A percentile compares a stretch with the other conserved stretches of the same genome.
These are phyloP conservation scores for Mantis religiosa DNA, from an alignment of 2,888 invertebrate genomes.

Conservation along the genomic window DNA sequence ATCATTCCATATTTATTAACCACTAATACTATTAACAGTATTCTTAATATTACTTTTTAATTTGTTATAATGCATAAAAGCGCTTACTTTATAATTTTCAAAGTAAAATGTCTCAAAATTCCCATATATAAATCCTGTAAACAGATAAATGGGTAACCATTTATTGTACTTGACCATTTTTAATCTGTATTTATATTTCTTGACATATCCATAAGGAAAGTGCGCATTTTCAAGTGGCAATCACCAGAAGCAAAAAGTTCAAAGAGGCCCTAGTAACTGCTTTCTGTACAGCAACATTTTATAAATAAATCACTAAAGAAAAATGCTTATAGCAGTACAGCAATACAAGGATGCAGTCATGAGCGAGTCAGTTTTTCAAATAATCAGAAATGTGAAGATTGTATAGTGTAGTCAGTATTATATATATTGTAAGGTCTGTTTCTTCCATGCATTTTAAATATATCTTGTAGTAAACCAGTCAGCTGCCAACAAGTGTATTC, in stretches of 20 bases:
- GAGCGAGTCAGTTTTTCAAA: background rate
- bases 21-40: background rate
- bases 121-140: background rate
- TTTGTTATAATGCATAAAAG: background rate
- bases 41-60: background rate
- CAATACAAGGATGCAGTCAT: background rate
- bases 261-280: background rate
- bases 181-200: background rate
- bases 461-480: background rate
- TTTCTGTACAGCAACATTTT: background rate
- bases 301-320: background rate
- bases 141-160: background rate
- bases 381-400: background rate
- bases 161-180: background rate
- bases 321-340: background rate
- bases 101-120: background rate
- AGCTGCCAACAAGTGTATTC: background rate
- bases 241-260: background rate
- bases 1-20: too few relatives aligned
- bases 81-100: background rate
- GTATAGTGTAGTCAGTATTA: too few relatives aligned
- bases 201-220: background rate
- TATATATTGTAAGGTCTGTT: background rate
- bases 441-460: background rate
- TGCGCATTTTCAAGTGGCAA: background rate